These are phyloP conservation scores for Eonycteris spelaea DNA, from an alignment of 2,113 vertebrate genomes.

Conservation along the genomic window DNA sequence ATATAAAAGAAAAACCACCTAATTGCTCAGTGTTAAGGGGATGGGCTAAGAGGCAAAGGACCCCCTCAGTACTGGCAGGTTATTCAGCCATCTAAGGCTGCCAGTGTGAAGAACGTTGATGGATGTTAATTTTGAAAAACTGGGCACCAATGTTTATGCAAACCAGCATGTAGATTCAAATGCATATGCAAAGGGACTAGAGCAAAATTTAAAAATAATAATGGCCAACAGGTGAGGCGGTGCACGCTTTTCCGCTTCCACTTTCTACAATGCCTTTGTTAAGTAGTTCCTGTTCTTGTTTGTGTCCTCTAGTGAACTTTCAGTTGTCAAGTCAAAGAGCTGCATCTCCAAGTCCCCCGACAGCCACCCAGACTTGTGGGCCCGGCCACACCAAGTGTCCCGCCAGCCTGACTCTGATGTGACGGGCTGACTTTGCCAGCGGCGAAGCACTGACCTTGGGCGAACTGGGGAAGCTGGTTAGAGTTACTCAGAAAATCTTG, in stretches of 20 bases:
- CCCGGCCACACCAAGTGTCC: too few species aligned
- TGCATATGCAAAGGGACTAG: neutral
- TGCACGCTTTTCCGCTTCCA: accelerated
- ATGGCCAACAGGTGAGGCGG: neutral
- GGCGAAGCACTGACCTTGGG: neutral
- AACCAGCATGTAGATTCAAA: too few species aligned
- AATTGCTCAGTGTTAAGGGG: neutral
- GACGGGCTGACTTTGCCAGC: neutral
- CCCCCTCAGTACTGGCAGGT: neutral
- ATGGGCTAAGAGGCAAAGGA: neutral
- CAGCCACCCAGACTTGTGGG: neutral
- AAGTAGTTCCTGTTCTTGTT: neutral
- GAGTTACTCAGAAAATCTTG: neutral
- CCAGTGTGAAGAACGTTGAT: neutral
- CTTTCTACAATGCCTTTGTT: neutral
- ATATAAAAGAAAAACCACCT: neutral
- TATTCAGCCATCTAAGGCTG: neutral
- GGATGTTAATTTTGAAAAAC: neutral
- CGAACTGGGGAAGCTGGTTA: neutral
- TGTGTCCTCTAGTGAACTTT: neutral
- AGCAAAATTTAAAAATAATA: neutral
- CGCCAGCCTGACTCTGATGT: accelerated
- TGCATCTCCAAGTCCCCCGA: neutral
- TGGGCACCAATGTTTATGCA: neutral
- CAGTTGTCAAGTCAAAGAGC: neutral